Conservation (phyloP, 2,797 vertebrate genomes). For the Scarus forsteni region DNA sequence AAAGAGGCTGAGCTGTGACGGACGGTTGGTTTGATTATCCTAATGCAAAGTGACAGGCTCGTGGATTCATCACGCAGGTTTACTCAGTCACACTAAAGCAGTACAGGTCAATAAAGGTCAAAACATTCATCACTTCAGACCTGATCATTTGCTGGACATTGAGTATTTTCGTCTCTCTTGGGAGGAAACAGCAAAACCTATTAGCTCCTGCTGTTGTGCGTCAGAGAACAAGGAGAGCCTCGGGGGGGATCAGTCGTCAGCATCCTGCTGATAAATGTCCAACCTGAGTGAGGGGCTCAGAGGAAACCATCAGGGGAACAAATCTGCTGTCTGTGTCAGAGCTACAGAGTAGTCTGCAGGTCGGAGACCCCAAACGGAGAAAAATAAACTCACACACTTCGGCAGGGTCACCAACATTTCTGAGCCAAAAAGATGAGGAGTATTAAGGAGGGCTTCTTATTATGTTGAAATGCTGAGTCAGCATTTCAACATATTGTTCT, state of each 20-base stretch:
- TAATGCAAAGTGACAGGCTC: too few species aligned
- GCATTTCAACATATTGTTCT: too few species aligned
- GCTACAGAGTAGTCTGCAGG: neutral
- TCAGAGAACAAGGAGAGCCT: slow-evolving; percentile 32
- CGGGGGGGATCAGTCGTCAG: slow-evolving; percentile 15
- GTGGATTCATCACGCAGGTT: neutral
- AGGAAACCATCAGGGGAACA: slow-evolving; percentile 11
- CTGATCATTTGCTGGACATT: neutral
- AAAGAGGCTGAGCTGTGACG: neutral
- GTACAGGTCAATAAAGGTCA: neutral
- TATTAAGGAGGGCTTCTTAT: too few species aligned
- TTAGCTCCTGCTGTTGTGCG: slow-evolving; percentile 33
- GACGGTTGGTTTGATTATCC: too few species aligned
- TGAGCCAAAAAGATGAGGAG: too few species aligned
- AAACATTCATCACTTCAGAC: slow-evolving; percentile 6
- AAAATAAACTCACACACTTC: too few species aligned
- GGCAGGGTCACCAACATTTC: too few species aligned
- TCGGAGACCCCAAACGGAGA: too few species aligned
- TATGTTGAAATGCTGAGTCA: too few species aligned
- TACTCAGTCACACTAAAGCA: neutral
- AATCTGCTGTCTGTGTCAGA: slow-evolving; percentile 6
- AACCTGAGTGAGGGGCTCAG: neutral
- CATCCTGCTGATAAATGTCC: slow-evolving; percentile 34
- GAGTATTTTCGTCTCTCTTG: slow-evolving; percentile 6
- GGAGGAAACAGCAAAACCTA: slow-evolving; percentile 38